A percentile compares a stretch with the other conserved stretches of the same genome.
These are phyloP conservation scores for Oligia latruncula DNA, from an alignment of 2,888 invertebrate species.

Conservation along the genomic window DNA sequence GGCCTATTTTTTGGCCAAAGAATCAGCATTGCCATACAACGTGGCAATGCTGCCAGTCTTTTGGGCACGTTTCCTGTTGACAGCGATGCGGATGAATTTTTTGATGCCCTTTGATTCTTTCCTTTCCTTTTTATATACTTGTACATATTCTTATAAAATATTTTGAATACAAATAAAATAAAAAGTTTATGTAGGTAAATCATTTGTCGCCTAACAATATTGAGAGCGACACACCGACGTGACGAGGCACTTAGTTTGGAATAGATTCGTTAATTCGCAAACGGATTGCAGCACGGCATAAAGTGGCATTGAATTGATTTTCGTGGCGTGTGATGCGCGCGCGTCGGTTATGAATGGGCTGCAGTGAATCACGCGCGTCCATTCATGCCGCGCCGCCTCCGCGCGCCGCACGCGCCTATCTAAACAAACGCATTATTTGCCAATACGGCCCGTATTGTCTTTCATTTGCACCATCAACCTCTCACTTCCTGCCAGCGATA, in stretches of 20 bases:
- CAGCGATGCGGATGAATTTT: no score
- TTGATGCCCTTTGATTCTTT: no score
- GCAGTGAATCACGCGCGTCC: conserved; percentile 86
- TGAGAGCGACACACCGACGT: conserved; percentile 18
- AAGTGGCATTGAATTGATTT: conserved; percentile 75
- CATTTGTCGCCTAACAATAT: conserved; percentile 14
- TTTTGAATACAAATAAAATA: no score
- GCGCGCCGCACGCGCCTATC: conserved; percentile 81
- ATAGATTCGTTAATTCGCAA: conserved; percentile 62
- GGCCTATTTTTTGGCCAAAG: no score
- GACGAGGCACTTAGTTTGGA: conserved; percentile 47
- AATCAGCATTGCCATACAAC: no score
- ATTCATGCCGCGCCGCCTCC: conserved; percentile 85
- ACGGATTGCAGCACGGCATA: conserved; percentile 65
- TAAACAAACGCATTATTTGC: conserved; percentile 80
- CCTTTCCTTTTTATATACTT: no score
- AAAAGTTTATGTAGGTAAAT: background rate
- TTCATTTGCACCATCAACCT: conserved; percentile 83
- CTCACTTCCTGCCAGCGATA: conserved; percentile 83
- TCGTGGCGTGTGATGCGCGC: conserved; percentile 74
- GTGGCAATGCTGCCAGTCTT: no score
- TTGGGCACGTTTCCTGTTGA: no score
- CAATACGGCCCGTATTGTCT: conserved; percentile 79
- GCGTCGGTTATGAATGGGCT: conserved; percentile 83
- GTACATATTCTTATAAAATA: no score